Conservation (phyloP, 2,113 vertebrate species). For the Pleuronectes platessa region DNA sequence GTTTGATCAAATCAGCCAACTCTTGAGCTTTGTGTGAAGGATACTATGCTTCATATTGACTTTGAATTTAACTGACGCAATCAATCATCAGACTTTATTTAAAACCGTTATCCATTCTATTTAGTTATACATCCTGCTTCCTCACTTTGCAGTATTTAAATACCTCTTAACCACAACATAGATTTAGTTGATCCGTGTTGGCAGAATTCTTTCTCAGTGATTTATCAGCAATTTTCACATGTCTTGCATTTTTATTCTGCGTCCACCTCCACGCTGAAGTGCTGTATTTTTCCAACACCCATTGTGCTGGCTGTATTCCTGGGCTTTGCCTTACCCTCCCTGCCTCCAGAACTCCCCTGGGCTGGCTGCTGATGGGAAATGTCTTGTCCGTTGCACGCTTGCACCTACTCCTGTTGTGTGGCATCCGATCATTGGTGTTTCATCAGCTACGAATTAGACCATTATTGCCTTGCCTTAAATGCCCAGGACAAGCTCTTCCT, state of each 20-base stretch:
- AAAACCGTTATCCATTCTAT: no score
- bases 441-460: background rate
- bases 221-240: background rate
- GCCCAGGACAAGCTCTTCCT: background rate
- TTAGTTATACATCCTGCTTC: background rate
- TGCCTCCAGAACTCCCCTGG: slow-evolving; percentile 27
- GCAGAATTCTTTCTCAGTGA: background rate
- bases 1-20: no score
- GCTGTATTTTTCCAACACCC: slow-evolving; percentile 42
- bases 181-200: background rate
- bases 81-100: no score
- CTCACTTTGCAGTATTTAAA: background rate
- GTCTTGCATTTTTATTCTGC: slow-evolving; percentile 17
- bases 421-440: background rate
- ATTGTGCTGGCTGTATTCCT: slow-evolving; percentile 41
- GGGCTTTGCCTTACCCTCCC: slow-evolving; percentile 13
- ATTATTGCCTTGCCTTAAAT: background rate
- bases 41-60: no score
- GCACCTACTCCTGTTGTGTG: slow-evolving; percentile 9
- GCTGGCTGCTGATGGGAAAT: slow-evolving; percentile 10
- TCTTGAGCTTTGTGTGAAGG: no score
- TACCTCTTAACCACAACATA: background rate
- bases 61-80: no score
- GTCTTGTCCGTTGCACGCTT: background rate
- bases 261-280: background rate